These are phyloP conservation scores for Spodoptera frugiperda DNA, from an alignment of 1,140 invertebrate species.

Conservation along the genomic window DNA sequence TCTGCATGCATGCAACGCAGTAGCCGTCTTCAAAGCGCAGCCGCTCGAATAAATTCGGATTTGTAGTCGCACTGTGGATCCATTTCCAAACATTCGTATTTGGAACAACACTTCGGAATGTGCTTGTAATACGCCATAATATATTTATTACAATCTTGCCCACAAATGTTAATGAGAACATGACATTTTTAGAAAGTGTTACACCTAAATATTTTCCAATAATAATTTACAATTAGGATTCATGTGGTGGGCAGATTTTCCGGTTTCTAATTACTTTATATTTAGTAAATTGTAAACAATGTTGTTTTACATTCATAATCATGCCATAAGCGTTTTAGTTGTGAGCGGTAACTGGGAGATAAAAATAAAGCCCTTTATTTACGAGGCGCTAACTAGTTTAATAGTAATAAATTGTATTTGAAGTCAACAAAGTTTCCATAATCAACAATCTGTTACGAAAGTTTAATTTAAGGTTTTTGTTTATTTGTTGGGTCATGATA, in stretches of 20 bases:
- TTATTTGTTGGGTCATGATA: conserved; percentile 12
- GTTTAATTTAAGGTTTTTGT: conserved; percentile 4
- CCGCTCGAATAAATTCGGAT: conserved; percentile 73
- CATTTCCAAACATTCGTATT: conserved; percentile 57
- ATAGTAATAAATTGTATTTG: conserved; percentile 25
- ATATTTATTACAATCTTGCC: neutral
- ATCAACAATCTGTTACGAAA: conserved; percentile 30
- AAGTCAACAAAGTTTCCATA: conserved; percentile 19
- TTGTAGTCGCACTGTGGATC: conserved; percentile 59
- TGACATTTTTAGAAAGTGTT: conserved; percentile 10
- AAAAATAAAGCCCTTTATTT: conserved; percentile 29
- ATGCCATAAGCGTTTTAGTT: conserved; percentile 20
- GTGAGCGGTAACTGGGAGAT: neutral
- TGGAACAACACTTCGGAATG: conserved; percentile 30
- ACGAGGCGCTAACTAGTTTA: conserved; percentile 35
- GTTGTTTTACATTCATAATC: conserved; percentile 32
- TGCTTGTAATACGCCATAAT: conserved; percentile 13
- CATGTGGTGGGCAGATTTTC: conserved; percentile 30
- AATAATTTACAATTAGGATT: conserved; percentile 23
- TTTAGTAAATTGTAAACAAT: conserved; percentile 34
- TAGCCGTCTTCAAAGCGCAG: conserved; percentile 71
- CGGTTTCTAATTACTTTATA: conserved; percentile 38
- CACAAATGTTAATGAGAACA: neutral
- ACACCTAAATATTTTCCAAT: neutral
- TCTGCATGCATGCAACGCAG: conserved; percentile 75